Percentiles rank a stretch among this genome's conserved stretches.
These are phyloP conservation scores for Penaeus chinensis DNA, from an alignment of 1,140 invertebrate species.

Conservation along the genomic window DNA sequence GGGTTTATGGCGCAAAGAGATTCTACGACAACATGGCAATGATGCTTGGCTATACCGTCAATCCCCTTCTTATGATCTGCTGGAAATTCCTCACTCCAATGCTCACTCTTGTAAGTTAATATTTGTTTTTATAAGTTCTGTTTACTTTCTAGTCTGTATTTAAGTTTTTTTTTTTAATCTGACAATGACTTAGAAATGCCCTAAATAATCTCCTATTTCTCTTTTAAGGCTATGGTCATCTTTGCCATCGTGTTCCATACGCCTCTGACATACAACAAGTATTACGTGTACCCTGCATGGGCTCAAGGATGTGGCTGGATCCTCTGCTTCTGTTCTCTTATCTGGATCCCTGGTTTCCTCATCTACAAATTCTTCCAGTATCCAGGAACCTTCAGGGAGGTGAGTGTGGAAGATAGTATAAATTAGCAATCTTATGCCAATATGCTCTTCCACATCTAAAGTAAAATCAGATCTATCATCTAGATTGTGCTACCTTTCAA, in stretches of 20 bases:
- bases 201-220: constrained; percentile 7
- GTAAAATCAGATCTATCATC: not conserved
- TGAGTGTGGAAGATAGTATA: constrained; percentile 44
- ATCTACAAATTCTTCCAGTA: constrained; percentile 67
- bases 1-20: constrained; percentile 71
- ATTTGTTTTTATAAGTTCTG: not conserved
- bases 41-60: constrained; percentile 70
- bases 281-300: constrained; percentile 73
- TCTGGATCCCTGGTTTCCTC: constrained; percentile 72
- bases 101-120: constrained; percentile 69
- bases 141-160: not conserved
- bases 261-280: constrained; percentile 70
- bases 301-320: constrained; percentile 71
- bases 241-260: constrained; percentile 73
- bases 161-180: not conserved
- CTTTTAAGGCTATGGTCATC: constrained; percentile 72
- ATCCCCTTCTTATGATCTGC: constrained; percentile 69
- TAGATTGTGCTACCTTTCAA: not conserved
- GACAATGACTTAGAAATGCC: not conserved
- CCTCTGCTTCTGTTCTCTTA: constrained; percentile 72
- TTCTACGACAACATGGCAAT: constrained; percentile 70
- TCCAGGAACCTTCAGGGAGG: constrained; percentile 66
- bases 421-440: not conserved
- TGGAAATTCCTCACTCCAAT: constrained; percentile 71
- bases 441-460: not conserved